Percentiles rank a stretch among this genome's conserved stretches.
Conservation (phyloP, 2,888 invertebrate genomes). For the Fragum sueziense region DNA sequence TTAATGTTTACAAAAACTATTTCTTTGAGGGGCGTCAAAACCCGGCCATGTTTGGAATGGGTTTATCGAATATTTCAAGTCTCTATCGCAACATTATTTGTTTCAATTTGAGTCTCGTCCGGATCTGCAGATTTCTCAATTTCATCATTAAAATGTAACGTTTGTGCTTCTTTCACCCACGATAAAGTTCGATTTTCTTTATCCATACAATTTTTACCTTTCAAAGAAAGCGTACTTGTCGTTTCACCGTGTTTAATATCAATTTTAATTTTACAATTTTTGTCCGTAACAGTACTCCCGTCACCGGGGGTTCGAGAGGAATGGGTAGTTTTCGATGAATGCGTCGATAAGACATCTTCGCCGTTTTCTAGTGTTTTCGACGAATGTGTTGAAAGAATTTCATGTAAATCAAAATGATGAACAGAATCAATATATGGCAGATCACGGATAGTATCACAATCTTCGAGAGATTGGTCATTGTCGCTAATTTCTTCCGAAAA, state of each 20-base stretch:
- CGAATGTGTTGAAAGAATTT: conserved; percentile 78
- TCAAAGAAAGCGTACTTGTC: conserved; percentile 28
- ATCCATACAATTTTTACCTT: conserved; percentile 66
- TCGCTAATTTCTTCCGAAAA: conserved; percentile 9
- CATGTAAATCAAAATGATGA: conserved; percentile 72
- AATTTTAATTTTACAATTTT: conserved; percentile 29
- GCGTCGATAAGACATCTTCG: conserved; percentile 75
- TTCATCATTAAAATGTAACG: conserved; percentile 55
- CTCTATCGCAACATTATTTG: conserved; percentile 31
- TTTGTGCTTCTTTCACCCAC: conserved; percentile 79
- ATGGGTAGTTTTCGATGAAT: conserved; percentile 72
- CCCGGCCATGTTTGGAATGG: no score
- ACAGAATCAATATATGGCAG: conserved; percentile 78
- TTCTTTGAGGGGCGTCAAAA: no score
- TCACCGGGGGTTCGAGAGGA: conserved; percentile 75
- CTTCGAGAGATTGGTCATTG: conserved; percentile 30
- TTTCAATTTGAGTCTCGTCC: conserved; percentile 25
- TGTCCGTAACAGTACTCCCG: conserved; percentile 59
- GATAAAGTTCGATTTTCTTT: conserved; percentile 77
- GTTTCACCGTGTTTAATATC: conserved; percentile 40
- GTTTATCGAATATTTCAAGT: conserved; percentile 36
- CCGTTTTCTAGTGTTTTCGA: conserved; percentile 73
- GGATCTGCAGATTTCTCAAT: conserved; percentile 17
- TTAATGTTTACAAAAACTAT: no score
- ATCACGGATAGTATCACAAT: conserved; percentile 65